Percentiles rank a stretch among this genome's conserved stretches.
Conservation (phyloP, 2,113 vertebrate species). For the Eulacestoma nigropectus region DNA sequence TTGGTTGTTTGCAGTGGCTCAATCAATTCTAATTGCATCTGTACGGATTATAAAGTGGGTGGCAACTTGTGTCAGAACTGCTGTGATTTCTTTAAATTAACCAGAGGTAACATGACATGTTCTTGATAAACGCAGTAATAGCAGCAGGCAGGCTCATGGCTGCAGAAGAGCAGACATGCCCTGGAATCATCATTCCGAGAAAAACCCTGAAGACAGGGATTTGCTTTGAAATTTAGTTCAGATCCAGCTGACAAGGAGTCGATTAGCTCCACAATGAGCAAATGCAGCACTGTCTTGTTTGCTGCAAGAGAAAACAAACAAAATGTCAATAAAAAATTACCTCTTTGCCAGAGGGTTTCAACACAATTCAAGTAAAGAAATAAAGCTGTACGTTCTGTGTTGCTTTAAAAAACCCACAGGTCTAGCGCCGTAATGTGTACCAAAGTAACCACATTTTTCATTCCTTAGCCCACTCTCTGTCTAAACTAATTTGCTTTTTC, state of each 20-base stretch:
- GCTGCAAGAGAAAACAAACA: constrained; percentile 57
- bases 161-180: constrained; percentile 10
- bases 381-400: background rate
- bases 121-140: background rate
- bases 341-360: constrained; percentile 48
- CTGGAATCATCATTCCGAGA: background rate
- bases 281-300: constrained; percentile 62
- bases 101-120: background rate
- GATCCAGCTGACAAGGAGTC: constrained; percentile 57
- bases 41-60: constrained; percentile 20
- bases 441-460: background rate
- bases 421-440: background rate
- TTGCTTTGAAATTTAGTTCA: constrained; percentile 43
- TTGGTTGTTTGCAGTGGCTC: constrained; percentile 33
- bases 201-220: constrained; percentile 40
- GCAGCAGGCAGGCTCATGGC: background rate
- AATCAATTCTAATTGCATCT: constrained; percentile 58
- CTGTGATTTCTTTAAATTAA: constrained; percentile 40
- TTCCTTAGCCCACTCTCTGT: constrained; percentile 6
- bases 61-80: constrained; percentile 23
- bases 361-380: constrained; percentile 19
- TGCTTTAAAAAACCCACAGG: background rate
- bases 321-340: constrained; percentile 57
- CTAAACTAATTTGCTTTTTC: constrained; percentile 9
- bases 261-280: constrained; percentile 48